phyloP scores from a whole-genome alignment of 2,888 invertebrate species.

The Athalia cordata region DNA sequence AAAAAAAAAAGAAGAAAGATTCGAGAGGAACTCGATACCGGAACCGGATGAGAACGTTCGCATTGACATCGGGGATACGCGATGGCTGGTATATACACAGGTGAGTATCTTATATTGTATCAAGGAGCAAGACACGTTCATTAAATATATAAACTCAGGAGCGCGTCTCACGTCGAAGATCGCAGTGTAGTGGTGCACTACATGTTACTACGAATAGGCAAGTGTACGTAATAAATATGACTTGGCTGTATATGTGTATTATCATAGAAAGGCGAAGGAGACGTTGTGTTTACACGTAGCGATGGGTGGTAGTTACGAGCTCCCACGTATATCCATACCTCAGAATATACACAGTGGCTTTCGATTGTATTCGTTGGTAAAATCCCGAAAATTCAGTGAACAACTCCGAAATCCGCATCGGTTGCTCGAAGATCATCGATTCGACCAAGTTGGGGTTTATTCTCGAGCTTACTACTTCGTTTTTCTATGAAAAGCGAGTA shows the following conservation, averaged over 20 bases:
- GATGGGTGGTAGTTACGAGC: conserved; percentile 18
- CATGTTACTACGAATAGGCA: neutral
- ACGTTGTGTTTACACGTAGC: conserved; percentile 35
- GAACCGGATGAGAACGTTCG: conserved; percentile 3
- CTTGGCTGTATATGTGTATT: conserved; percentile 12
- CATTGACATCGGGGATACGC: neutral
- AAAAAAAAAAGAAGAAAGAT: neutral
- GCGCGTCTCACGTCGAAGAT: neutral
- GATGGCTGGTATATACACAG: neutral
- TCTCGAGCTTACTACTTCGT: neutral
- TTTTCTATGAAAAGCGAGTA: neutral
- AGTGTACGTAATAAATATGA: neutral
- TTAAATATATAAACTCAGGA: conserved; percentile 23
- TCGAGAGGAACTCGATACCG: too few species aligned
- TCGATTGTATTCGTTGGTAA: neutral
- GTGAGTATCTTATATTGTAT: neutral
- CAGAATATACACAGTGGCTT: conserved; percentile 14
- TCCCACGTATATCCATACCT: conserved; percentile 17
- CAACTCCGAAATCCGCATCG: neutral
- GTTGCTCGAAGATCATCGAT: neutral
- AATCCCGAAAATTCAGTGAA: neutral
- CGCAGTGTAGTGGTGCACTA: conserved; percentile 12
- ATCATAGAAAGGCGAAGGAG: conserved; percentile 26
- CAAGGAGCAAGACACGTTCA: conserved; percentile 14
- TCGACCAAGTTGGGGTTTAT: too few species aligned